Evolutionary conservation across 2,113 vertebrate genomes (phyloP), one percentile per base, ranked within the genome.

Genomic region (Anarhynchus alexandrinus): DNA sequence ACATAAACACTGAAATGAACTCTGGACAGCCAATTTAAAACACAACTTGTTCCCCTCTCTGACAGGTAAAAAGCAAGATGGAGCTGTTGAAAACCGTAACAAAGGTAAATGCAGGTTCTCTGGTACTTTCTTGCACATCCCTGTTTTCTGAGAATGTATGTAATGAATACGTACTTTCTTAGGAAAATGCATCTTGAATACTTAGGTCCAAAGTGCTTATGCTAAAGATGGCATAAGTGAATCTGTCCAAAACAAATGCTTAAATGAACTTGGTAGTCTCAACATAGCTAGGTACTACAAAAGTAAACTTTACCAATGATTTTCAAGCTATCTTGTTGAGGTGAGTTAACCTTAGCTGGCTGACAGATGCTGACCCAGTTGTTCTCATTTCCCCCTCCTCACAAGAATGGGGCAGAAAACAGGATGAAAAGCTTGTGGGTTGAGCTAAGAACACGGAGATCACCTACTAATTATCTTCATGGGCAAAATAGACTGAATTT

Each of bases 1-100:
- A 19, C 1, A 16, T 47, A 43, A 57, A n/a, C 11, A 34, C 29
- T 36, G 25, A 74, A 21, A 32, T 54, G 5, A 64, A 58, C 58
- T 85, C 23, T 71, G 34, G 11, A 34, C 8, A 62, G 38, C 8
- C 32, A 30, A 4, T 40, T 81, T 92, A 71, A 96, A 91, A 54
- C 20, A 34, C 34, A 85, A 61, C 29, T 80, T 72, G 12, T 97
- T 96, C 77, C 93, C 80, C 84, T 98, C 96, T 95, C 72, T 82
- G 79, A 92, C 97, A 99, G 99, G 98, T 98, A 99, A 99, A 98
- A 99, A 99, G 96, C 99, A 99, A 98, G 99, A 99, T 92, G 99
- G 98, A 95, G 97, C 99, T 94, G 98, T 98, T 97, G 99, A 99
- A 98, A 99, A 99, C 97, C 98, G 99, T 86, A 99, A 99, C 97